Evolutionary conservation across 2,113 vertebrate genomes (phyloP), one percentile per base, ranked within the genome.

Genomic region (Eublepharis macularius): DNA sequence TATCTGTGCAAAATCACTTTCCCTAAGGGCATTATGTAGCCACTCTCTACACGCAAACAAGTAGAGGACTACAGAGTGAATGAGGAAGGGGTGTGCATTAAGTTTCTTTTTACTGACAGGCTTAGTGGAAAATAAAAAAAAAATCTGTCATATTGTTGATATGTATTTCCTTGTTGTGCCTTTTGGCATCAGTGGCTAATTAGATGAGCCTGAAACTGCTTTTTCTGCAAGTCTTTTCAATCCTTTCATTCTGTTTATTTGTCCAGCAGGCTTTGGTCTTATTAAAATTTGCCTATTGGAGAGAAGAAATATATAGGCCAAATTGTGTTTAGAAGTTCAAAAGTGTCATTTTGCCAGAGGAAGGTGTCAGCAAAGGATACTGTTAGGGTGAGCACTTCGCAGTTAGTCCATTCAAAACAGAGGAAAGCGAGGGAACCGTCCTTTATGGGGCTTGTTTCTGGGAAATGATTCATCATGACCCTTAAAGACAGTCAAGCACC

Each of bases 211-310:
- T 34, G 72, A 91, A 91, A 92, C 83, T 92, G 89, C 89, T 82
- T 93, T 88, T 94, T 90, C 92, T 94, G 82, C 90, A 91, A 92
- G 78, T 94, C 88, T 87, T 93, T 90, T 86, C 88, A 70, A 49
- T 91, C 87, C 88, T 88, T 92, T 66, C 70, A 80, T 83, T 93
- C 82, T 89, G 88, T 92, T 92, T 89, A 86, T 93, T 93, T 92
- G 90, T 94, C 90, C 90, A 88, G 86, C 89, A 93, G 93, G 87
- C 87, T 90, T 86, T 86, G 76, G 83, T 84, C 86, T 93, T 85
- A 86, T 92, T 87, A 93, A 90, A 91, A 73, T 90, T 88, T 70
- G 43, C 74, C 70, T 88, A 11, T 76, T 74, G 89, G 90, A 89
- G 73, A 43, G 65, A 88, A 90, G 60, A 43, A 73, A 91, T 81